Evolutionary conservation across 2,113 vertebrate genomes (phyloP).

Genomic region (Labeo catla): DNA sequence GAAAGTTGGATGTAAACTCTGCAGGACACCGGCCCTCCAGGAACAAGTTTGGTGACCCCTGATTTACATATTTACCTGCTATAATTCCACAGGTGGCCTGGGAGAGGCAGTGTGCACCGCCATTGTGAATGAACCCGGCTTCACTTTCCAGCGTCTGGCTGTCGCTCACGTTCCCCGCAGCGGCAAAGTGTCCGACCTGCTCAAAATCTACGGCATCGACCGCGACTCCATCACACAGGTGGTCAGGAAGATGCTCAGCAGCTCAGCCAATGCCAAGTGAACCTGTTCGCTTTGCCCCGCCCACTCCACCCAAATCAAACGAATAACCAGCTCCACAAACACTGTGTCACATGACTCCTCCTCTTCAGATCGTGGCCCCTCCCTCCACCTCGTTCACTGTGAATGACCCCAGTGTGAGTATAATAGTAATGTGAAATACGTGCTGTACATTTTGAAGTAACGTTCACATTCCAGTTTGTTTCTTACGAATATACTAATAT

Average conservation of each 20-base stretch:
- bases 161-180: constrained; percentile 86
- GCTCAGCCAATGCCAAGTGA: constrained; percentile 84
- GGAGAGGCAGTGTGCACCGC: constrained; percentile 86
- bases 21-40: too few species aligned
- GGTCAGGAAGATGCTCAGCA: constrained; percentile 82
- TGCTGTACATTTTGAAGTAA: constrained; percentile 68
- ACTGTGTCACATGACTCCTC: constrained; percentile 55
- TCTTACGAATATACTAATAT: not conserved
- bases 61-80: not conserved
- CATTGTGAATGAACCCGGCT: constrained; percentile 80
- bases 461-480: constrained; percentile 52
- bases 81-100: constrained; percentile 81
- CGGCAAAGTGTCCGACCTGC: constrained; percentile 87
- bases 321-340: constrained; percentile 50
- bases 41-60: too few species aligned
- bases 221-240: constrained; percentile 86
- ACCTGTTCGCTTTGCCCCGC: constrained; percentile 17
- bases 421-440: constrained; percentile 69
- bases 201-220: constrained; percentile 92
- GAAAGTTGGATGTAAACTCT: too few species aligned
- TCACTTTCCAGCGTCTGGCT: constrained; percentile 83
- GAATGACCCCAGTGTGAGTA: constrained; percentile 61
- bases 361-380: constrained; percentile 42
- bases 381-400: constrained; percentile 63
- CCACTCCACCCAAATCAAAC: constrained; percentile 48